Evolutionary conservation across 2,888 invertebrate genomes (phyloP).

Genomic region (Bugulina stolonifera): DNA sequence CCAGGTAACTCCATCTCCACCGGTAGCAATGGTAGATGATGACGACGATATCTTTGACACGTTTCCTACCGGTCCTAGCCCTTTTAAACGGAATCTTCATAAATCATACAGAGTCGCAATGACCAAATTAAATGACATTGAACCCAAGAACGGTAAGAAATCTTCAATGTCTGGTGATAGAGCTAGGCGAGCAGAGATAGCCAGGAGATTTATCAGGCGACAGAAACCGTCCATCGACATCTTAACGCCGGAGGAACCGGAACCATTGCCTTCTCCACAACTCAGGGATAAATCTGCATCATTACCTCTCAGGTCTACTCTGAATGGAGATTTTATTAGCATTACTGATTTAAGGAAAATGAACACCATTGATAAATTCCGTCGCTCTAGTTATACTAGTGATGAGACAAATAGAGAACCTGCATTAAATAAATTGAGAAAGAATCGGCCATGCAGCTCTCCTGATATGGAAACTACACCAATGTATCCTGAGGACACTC

Average conservation of each 20-base stretch:
- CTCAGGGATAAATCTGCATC: not conserved
- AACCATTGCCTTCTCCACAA: not conserved
- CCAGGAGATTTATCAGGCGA: not conserved
- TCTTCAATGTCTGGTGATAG: not conserved
- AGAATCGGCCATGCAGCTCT: not conserved
- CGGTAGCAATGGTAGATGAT: not conserved
- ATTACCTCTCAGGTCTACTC: not conserved
- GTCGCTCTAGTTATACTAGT: not conserved
- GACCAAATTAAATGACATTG: constrained; percentile 17
- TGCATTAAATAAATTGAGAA: not conserved
- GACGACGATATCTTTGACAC: not conserved
- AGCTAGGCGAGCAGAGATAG: not conserved
- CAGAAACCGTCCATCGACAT: not conserved
- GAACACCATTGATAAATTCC: not conserved
- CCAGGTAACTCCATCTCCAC: too few relatives aligned
- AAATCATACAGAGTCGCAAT: constrained; percentile 18
- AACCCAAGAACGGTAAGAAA: not conserved
- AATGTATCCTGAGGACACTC: not conserved
- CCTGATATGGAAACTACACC: not conserved
- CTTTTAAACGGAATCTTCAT: not conserved
- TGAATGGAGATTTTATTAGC: constrained; percentile 1
- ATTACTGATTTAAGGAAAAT: constrained; percentile 11
- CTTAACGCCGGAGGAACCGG: not conserved
- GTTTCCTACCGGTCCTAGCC: not conserved
- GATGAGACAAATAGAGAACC: not conserved